Base-by-base conservation (phyloP, 2,797 vertebrate species). In the Tangara arthus region DNA sequence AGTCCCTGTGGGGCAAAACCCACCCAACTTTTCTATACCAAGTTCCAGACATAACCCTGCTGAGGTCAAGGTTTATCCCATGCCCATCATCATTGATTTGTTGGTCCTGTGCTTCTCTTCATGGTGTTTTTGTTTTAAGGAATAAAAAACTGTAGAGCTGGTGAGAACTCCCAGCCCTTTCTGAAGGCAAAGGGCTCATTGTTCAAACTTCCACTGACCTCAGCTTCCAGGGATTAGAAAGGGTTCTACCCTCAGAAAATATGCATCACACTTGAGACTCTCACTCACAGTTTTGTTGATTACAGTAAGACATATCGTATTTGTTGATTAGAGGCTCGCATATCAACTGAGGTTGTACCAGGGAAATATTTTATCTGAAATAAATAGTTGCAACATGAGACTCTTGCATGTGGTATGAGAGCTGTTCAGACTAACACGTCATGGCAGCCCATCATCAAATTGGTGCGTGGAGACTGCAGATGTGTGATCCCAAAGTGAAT, bases 351-450 rank as follows among this genome's bases (percentile, higher is more conserved):
- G 80, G 73, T 92, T 76, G 20, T 80, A 94, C 75, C 76, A 88
- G 85, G 61, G 63, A 94, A 90, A 89, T 94, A 84, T 82, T 86
- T 94, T 95, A 90, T 91, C 94, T 96, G 81, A 81, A 90, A 63
- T 64, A 86, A 91, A 94, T 68, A 72, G 46, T 50, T 94, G 35
- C 32, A 78, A 42, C 59, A 44, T 37, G 73, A 93, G 76, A 39
- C 55, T 70, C 47, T 71, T 32, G 72, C 61, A 65, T 85, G 80
- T 79, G 60, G 27, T 27, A 28, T 22, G 52, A 71, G 78, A 89
- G 69, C 79, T 34, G 6, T 76, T 90, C 56, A 92, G 89, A 83
- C 78, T 57, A 81, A 65, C 46, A 71, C 5, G 12, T 85, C 93
- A 85, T 61, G 72, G 81, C 86, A 87, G 71, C 53, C 64, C 2